phyloP scores from a whole-genome alignment of 2,797 vertebrate genomes.

The Nyctibius grandis region DNA sequence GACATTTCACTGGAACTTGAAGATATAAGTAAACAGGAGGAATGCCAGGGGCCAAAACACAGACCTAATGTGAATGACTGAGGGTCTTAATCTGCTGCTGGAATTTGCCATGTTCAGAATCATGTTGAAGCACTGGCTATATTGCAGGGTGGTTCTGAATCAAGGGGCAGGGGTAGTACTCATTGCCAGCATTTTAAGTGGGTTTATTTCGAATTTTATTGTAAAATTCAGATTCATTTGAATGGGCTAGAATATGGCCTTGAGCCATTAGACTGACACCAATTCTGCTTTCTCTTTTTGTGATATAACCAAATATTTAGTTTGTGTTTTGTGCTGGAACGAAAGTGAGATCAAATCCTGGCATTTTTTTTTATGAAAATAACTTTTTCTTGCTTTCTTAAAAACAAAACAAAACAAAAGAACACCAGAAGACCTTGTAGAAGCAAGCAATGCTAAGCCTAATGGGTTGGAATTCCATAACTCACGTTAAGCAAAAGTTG shows the following conservation, averaged over 20 bases:
- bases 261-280: not conserved
- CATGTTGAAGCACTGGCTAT: not conserved
- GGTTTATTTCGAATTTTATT: not conserved
- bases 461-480: not conserved
- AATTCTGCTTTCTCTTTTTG: not conserved
- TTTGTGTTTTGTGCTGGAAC: not conserved
- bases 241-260: not conserved
- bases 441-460: not conserved
- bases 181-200: not conserved
- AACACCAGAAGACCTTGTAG: not conserved
- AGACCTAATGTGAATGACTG: not conserved
- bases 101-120: not conserved
- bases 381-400: not conserved
- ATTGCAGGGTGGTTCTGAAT: not conserved
- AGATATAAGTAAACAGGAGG: not conserved
- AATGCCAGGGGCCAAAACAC: not conserved
- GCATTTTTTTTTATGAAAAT: not conserved
- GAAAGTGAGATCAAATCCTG: not conserved
- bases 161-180: not conserved
- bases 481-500: not conserved
- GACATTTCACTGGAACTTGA: not conserved
- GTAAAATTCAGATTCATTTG: not conserved
- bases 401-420: not conserved
- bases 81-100: not conserved
- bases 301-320: not conserved